Evolutionary conservation across 2,888 invertebrate genomes (phyloP).

Genomic region (Metopia argyrocephala): DNA sequence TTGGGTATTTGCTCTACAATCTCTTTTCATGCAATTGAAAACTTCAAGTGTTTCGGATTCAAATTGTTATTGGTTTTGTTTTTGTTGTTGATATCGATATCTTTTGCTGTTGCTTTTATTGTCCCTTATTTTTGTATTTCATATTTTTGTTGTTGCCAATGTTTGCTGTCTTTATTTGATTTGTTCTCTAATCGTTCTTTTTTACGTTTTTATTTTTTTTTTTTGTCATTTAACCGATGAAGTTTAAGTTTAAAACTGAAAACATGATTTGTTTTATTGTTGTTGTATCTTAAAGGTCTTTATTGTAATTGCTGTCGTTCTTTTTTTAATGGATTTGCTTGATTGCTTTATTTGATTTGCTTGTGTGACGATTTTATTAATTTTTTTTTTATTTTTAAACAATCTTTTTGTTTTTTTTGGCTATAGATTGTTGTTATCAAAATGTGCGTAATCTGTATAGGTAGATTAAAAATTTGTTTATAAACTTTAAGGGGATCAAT

Average conservation of each 20-base stretch:
- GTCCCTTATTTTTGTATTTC: background rate
- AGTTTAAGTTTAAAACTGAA: slow-evolving; percentile 50
- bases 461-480: too few relatives aligned
- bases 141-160: background rate
- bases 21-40: slow-evolving; percentile 33
- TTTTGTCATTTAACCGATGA: slow-evolving; percentile 17
- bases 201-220: background rate
- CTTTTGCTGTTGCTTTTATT: slow-evolving; percentile 29
- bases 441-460: too few relatives aligned
- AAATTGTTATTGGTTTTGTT: slow-evolving; percentile 27
- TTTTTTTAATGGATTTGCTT: slow-evolving; percentile 60
- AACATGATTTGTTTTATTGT: slow-evolving; percentile 37
- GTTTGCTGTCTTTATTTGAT: background rate
- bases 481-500: too few relatives aligned
- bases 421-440: too few relatives aligned
- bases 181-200: background rate
- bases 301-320: background rate
- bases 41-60: slow-evolving; percentile 33
- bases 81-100: background rate
- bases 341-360: slow-evolving; percentile 61
- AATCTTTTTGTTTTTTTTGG: too few relatives aligned
- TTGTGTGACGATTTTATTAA: slow-evolving; percentile 4
- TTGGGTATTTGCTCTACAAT: background rate
- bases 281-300: background rate
- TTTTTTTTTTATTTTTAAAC: background rate